A percentile compares a stretch with the other conserved stretches of the same genome.
These are phyloP conservation scores for Phenganax stokvisi DNA, from an alignment of 92 coral and sea anemone species.

Conservation along the genomic window DNA sequence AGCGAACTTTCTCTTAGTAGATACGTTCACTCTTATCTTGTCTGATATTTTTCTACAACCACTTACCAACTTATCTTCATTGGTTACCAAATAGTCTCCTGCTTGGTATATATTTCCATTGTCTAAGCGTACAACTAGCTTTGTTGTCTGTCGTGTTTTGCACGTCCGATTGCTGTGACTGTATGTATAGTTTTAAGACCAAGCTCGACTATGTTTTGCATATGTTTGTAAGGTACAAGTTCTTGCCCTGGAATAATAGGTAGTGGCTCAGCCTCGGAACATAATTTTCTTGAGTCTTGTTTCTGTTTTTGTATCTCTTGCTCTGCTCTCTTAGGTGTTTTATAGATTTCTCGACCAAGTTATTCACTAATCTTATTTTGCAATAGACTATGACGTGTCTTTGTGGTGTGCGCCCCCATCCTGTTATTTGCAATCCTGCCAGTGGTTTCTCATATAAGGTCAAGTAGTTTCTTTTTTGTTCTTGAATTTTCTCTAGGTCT, in stretches of 20 bases:
- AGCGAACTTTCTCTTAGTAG: constrained; percentile 2
- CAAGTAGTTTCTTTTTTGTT: constrained; percentile 21
- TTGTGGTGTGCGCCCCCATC: no score
- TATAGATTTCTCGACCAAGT: constrained; percentile 24
- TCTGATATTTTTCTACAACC: constrained; percentile 24
- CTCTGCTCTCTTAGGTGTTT: constrained; percentile 10
- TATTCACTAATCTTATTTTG: background rate
- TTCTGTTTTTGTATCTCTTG: background rate
- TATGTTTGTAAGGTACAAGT: constrained; percentile 27
- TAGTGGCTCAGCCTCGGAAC: background rate
- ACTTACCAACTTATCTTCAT: constrained; percentile 22
- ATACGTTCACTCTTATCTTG: background rate
- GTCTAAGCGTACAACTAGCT: constrained; percentile 15
- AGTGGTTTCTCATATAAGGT: no score
- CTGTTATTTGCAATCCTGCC: constrained; percentile 31
- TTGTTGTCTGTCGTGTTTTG: constrained; percentile 26
- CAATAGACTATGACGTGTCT: no score
- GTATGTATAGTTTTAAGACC: constrained; percentile 23
- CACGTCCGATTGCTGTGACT: constrained; percentile 26
- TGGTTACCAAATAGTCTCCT: background rate
- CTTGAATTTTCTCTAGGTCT: constrained; percentile 34
- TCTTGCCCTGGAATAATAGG: constrained; percentile 17
- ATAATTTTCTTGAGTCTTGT: background rate
- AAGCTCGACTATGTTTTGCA: constrained; percentile 28
- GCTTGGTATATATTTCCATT: no score